A percentile compares a stretch with the other conserved stretches of the same genome.
These are phyloP conservation scores for Pocillopora grandis DNA, from an alignment of 92 coral and sea anemone species.

Conservation along the genomic window DNA sequence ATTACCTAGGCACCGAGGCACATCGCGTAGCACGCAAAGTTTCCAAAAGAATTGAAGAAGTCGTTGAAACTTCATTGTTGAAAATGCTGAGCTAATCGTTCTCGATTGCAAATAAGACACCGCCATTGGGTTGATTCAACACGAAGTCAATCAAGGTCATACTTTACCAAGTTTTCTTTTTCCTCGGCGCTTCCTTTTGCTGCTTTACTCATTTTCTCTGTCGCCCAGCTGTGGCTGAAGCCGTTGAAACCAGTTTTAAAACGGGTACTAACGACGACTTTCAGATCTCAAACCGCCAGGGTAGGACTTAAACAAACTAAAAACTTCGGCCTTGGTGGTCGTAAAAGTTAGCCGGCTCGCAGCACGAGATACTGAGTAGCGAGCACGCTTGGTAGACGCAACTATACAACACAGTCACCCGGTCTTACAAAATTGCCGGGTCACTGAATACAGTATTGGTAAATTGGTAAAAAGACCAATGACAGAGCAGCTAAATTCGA, in stretches of 20 bases:
- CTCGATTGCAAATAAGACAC: not conserved
- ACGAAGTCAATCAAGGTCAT: not conserved
- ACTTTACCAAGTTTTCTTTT: slow-evolving; percentile 38
- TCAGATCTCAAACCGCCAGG: not conserved
- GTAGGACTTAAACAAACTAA: not conserved
- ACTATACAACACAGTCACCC: slow-evolving; percentile 13
- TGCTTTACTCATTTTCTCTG: slow-evolving; percentile 24
- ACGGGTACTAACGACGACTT: not conserved
- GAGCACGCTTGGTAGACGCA: slow-evolving; percentile 10
- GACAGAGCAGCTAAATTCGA: not conserved
- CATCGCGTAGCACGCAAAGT: no score
- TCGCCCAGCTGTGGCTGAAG: not conserved
- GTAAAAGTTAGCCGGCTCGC: no score
- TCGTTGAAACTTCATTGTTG: no score
- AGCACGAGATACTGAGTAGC: not conserved
- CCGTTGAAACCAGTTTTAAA: slow-evolving; percentile 3
- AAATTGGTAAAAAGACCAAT: slow-evolving; percentile 27
- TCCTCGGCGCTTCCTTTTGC: slow-evolving; percentile 28
- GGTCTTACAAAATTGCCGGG: slow-evolving; percentile 24
- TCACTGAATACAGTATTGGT: slow-evolving; percentile 37
- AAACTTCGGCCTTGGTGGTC: not conserved
- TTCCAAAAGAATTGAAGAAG: no score
- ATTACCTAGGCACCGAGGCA: no score
- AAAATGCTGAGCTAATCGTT: no score
- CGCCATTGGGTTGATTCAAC: no score